Base-by-base conservation (phyloP, 1,140 invertebrate species). In the Triops cancriformis region DNA sequence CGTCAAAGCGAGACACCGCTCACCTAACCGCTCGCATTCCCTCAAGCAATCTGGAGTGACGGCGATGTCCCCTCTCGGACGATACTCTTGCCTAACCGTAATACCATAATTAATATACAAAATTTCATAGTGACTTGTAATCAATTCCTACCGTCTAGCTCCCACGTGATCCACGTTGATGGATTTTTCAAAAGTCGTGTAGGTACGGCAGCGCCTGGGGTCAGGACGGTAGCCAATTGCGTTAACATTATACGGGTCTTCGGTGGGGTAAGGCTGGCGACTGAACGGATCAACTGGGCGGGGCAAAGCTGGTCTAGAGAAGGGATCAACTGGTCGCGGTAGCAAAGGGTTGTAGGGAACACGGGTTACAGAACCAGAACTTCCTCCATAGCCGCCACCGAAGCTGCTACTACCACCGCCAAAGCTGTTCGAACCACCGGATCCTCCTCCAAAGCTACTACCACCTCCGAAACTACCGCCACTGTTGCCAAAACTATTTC, bases 1-100 rank as follows among this genome's bases (percentile, higher is more conserved):
- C 4, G 84, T 81, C 43, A 87, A 84, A 18, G 85, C 84, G 14
- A 84, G 76, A 79, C 87, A 87, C 12, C 83, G 79, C n/a, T 83
- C 82, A 31, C 85, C 81, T 18, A 83, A 79, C 31, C 84, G 83
- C 43, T 85, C 83, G 80, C 86, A 87, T 79, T 87, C 85, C 31
- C 82, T 80, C 28, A 87, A 80, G 77, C 86, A 87, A 45, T 86
- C 84, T 26, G 81, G 83, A 11, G 85, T 84, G 45, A 87, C 82
- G 18, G 86, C 86, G 10, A 87, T 82, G 74, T 85, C 84, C 3
- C 80, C 81, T 74, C 82, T 45, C 1, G 82, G 82, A 9, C 81
- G 80, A 72, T 85, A 80, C 42, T 82, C 79, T 74, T 85, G 85
- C 27, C 85, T 84, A 42, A 79, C n/a, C 18, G 23, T 73, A 27